phyloP scores from a whole-genome alignment of 2,113 vertebrate species.

The Nycticebus coucang region DNA sequence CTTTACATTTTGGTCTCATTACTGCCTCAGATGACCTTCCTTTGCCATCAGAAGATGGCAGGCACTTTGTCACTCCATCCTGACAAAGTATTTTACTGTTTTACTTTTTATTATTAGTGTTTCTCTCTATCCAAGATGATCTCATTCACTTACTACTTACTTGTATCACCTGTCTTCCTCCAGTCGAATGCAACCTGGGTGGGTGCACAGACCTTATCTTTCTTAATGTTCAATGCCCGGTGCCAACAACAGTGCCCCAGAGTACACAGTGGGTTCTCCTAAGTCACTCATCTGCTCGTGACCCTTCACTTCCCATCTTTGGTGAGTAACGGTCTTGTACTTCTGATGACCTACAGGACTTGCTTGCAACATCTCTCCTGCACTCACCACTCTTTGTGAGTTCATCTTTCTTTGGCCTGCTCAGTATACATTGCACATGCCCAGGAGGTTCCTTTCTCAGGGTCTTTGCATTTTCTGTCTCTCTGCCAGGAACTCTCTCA shows the following conservation, averaged over 20 bases:
- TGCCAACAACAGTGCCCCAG: not conserved
- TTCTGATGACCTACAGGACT: not conserved
- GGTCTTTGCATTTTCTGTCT: not conserved
- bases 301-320: not conserved
- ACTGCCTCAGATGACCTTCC: not conserved
- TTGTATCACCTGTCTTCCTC: not conserved
- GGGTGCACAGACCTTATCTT: not conserved
- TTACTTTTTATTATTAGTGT: not conserved
- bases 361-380: not conserved
- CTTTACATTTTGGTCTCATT: not conserved
- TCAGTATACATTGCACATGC: not conserved
- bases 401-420: not conserved
- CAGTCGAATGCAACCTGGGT: not conserved
- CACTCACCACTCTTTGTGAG: not conserved
- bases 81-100: not conserved
- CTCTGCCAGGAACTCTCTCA: not conserved
- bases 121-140: not conserved
- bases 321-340: not conserved
- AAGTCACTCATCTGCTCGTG: not conserved
- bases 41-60: not conserved
- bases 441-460: not conserved
- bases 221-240: not conserved
- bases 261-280: rapidly evolving
- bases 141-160: not conserved
- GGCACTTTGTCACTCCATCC: not conserved